Conservation (phyloP, 2,888 invertebrate species). For the Cheilosia scutellata region DNA sequence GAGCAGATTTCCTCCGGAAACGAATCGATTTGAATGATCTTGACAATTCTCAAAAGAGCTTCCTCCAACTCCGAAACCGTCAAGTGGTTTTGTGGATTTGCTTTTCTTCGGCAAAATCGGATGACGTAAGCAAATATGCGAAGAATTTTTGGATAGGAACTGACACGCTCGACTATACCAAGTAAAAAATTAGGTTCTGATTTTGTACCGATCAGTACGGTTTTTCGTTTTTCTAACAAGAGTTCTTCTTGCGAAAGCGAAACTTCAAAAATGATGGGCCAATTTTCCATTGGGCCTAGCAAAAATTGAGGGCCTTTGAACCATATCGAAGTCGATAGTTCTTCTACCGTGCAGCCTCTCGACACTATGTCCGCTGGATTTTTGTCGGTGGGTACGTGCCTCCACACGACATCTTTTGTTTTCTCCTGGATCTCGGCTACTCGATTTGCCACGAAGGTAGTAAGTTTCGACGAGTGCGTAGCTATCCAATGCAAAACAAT, state of each 20-base stretch:
- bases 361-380: constrained; percentile 14
- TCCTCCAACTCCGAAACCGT: constrained; percentile 2
- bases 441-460: constrained; percentile 41
- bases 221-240: not conserved
- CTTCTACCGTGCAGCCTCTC: not conserved
- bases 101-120: not conserved
- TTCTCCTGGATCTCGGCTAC: constrained; percentile 54
- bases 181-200: not conserved
- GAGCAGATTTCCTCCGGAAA: not conserved
- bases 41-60: not conserved
- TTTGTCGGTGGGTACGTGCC: constrained; percentile 39
- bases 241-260: not conserved
- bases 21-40: not conserved
- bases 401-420: constrained; percentile 34
- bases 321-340: not conserved
- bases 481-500: constrained; percentile 13
- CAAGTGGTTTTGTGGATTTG: not conserved
- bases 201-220: not conserved
- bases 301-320: not conserved
- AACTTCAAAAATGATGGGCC: not conserved
- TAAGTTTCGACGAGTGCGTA: not conserved
- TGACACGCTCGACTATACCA: not conserved
- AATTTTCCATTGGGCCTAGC: no score
- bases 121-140: not conserved
- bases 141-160: not conserved